Conservation (phyloP, 1,140 invertebrate species). For the Nixonia krombeini region DNA sequence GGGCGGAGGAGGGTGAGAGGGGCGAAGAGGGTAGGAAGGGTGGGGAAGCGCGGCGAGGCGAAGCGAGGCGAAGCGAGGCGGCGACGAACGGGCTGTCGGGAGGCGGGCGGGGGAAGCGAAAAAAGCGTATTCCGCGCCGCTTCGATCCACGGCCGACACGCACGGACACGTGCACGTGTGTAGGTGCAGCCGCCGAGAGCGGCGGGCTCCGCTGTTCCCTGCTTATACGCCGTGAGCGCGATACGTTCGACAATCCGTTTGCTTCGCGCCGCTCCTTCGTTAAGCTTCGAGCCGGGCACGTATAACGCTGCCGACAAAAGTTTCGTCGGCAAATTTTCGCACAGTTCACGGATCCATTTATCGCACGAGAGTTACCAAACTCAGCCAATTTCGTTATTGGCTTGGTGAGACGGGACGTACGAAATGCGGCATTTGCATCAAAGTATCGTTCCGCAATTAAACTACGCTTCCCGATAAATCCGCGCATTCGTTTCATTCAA, state of each 20-base stretch:
- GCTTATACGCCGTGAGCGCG: constrained; percentile 17
- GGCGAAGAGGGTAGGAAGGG: constrained; percentile 42
- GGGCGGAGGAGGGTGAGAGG: constrained; percentile 27
- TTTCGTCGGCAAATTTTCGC: constrained; percentile 27
- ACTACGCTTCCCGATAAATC: neutral
- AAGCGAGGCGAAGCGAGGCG: constrained; percentile 55
- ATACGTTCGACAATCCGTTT: constrained; percentile 29
- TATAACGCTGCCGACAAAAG: constrained; percentile 33
- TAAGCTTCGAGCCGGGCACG: constrained; percentile 25
- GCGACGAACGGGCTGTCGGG: no score
- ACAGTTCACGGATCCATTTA: constrained; percentile 21
- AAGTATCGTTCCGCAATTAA: neutral
- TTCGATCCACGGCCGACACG: constrained; percentile 38
- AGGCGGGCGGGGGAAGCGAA: constrained; percentile 9
- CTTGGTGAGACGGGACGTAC: neutral
- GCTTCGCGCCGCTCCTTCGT: constrained; percentile 38
- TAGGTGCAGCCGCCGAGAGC: constrained; percentile 6
- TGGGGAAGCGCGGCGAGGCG: no score
- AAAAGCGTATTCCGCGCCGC: constrained; percentile 26
- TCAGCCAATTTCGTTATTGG: constrained; percentile 19
- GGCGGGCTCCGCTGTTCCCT: constrained; percentile 11
- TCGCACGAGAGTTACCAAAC: constrained; percentile 24
- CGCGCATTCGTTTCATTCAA: no score
- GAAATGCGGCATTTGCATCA: constrained; percentile 25
- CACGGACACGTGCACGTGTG: constrained; percentile 4